Evolutionary conservation across 1,140 invertebrate genomes (phyloP), one percentile per base, ranked within the genome.

Genomic region (Leguminivora glycinivorella): DNA sequence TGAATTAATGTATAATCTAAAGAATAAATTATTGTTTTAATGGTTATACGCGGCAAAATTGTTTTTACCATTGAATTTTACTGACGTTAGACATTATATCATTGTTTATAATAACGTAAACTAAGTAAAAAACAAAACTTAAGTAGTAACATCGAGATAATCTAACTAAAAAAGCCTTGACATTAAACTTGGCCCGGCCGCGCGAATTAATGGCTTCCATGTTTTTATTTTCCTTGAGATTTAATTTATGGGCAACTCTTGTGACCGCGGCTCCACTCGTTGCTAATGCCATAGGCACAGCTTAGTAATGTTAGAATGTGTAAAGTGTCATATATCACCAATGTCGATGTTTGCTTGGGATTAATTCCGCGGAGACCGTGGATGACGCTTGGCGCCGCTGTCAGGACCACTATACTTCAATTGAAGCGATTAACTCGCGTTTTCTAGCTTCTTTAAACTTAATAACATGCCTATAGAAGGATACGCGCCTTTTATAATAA

Each of bases 211-310:
- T 91, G 88, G 86, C 87, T 89, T 90, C 89, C 86, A 88, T 87
- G 89, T 90, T 91, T 91, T 90, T 88, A 91, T 90, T 91, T 90
- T 91, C 88, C 88, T 91, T 90, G 88, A 91, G 88, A 91, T 90
- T 88, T 89, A 89, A 91, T 91, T 91, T 89, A 91, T 91, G 83
- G 88, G 79, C 86, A 83, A 75, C 80, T 85, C 77, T 87, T 84
- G 81, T 78, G 75, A 78, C 79, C 81, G 76, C 76, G 78, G 83
- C 83, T 83, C 87, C 83, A 88, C 85, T 89, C 85, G 86, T 88
- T 86, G 88, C 87, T 84, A 89, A 89, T 89, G 85, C 84, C 83
- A 77, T 79, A 77, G 76, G 78, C 80, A 77, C 76, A 77, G 80
- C 83, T 86, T 83, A 86, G 79, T 86, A 83, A 86, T 88, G 85